Evolutionary conservation across 2,113 vertebrate genomes (phyloP).

Genomic region (Pachypanchax playfairii): DNA sequence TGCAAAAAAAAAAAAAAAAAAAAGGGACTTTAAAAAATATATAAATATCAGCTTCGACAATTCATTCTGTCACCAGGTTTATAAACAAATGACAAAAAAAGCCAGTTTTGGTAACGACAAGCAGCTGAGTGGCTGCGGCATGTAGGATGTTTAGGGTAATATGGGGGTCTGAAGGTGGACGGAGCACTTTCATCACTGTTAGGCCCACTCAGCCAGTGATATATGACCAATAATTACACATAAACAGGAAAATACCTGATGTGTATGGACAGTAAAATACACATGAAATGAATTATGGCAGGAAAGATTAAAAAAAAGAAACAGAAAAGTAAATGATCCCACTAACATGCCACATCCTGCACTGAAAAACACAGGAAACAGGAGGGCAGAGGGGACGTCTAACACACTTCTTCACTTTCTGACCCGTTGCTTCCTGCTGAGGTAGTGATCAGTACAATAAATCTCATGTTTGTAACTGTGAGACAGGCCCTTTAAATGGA

Average conservation of each 20-base stretch:
- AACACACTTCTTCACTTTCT: slow-evolving; percentile 42
- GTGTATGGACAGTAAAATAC: slow-evolving; percentile 72
- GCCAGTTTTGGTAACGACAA: slow-evolving; percentile 71
- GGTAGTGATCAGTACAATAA: slow-evolving; percentile 54
- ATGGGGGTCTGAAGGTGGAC: slow-evolving; percentile 63
- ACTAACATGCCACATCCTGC: slow-evolving; percentile 74
- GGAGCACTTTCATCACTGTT: slow-evolving; percentile 54
- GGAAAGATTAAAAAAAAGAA: slow-evolving; percentile 55
- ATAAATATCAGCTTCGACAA: too few species aligned
- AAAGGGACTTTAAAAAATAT: too few species aligned
- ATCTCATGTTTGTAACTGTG: slow-evolving; percentile 33
- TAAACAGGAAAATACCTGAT: slow-evolving; percentile 75
- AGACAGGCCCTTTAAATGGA: slow-evolving; percentile 71
- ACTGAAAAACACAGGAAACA: slow-evolving; percentile 44
- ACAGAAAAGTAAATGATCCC: slow-evolving; percentile 67
- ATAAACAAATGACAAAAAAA: not conserved
- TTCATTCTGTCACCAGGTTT: slow-evolving; percentile 16
- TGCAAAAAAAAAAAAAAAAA: not conserved
- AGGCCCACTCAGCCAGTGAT: slow-evolving; percentile 74
- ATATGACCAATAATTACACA: slow-evolving; percentile 76
- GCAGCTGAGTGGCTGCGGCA: slow-evolving; percentile 74
- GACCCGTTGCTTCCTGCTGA: slow-evolving; percentile 42
- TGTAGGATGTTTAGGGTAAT: slow-evolving; percentile 68
- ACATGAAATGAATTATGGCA: slow-evolving; percentile 71
- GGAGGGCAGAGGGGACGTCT: slow-evolving; percentile 39